Base-by-base conservation (phyloP, 2,888 invertebrate genomes). In the Leistus spinibarbis region DNA sequence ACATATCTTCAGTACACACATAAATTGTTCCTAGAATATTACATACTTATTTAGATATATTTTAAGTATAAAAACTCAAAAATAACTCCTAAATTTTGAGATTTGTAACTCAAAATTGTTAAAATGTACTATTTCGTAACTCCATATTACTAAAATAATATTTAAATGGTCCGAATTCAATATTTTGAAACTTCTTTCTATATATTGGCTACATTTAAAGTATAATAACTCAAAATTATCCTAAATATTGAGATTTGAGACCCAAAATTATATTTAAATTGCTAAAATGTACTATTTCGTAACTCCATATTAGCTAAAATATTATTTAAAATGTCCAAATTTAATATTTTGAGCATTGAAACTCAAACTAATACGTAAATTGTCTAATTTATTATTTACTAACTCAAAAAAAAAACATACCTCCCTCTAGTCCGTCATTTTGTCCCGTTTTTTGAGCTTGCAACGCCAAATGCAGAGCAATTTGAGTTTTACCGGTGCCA, bases 401-500 rank as follows among this genome's bases (percentile, higher is more conserved):
- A n/a, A 62, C 17, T 70, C 56, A 70, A 24, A 54, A 22, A 57
- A 54, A 63, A 23, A 54, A 76, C 57, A 77, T 79, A 86, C 89
- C 88, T 82, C 86, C 87, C 69, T 82, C 84, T 54, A 90, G 82
- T 23, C 91, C 91, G 27, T 90, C 90, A 65, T 82, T 83, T 79
- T 81, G 79, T 60, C 69, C 62, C 1, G 89, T 87, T 77, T 89
- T 84, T 84, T 93, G 93, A 76, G 90, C 90, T 76, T 89, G 88
- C 19, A 93, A 85, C 53, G 91, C 88, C 24, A 93, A 83, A 84
- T 94, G 94, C 67, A 95, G 85, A 78, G 91, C 92, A 60, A 95
- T 82, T 83, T 95, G 95, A 0, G 95, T 95, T 87, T 95, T 95
- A 4, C 95, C 95, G 79, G 90, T 88, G 16, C 93, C 93, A 86